Conservation (phyloP, 1,140 invertebrate genomes). For the Leguminivora glycinivorella region DNA sequence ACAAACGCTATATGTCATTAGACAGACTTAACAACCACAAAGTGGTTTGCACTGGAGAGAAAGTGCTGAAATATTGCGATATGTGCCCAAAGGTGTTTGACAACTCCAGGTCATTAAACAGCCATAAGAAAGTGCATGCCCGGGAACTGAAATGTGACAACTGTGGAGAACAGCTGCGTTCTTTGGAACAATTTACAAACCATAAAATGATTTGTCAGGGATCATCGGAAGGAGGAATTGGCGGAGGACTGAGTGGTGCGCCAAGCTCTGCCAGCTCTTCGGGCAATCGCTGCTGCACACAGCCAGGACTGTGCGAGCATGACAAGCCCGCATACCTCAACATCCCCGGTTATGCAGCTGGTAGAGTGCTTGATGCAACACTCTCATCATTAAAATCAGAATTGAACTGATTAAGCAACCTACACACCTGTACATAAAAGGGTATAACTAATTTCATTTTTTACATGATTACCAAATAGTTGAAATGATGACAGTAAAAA, state of each 20-base stretch:
- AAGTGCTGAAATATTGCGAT: constrained; percentile 76
- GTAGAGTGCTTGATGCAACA: constrained; percentile 71
- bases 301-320: constrained; percentile 75
- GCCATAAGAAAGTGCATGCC: constrained; percentile 78
- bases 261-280: constrained; percentile 37
- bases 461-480: constrained; percentile 74
- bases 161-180: constrained; percentile 76
- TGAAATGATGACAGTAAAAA: constrained; percentile 63
- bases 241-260: constrained; percentile 47
- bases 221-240: constrained; percentile 49
- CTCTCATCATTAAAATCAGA: constrained; percentile 75
- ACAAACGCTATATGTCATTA: constrained; percentile 78
- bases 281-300: constrained; percentile 68
- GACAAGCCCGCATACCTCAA: constrained; percentile 78
- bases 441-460: constrained; percentile 58
- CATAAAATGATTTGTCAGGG: constrained; percentile 73
- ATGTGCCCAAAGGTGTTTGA: constrained; percentile 80
- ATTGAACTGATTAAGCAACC: constrained; percentile 68
- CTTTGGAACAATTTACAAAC: constrained; percentile 75
- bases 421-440: constrained; percentile 45
- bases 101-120: constrained; percentile 78
- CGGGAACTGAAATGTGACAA: constrained; percentile 77
- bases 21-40: constrained; percentile 77
- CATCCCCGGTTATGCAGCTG: constrained; percentile 72
- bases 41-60: constrained; percentile 77